Base-by-base conservation (phyloP, 2,113 vertebrate species). In the Neotragus pygmaeus region DNA sequence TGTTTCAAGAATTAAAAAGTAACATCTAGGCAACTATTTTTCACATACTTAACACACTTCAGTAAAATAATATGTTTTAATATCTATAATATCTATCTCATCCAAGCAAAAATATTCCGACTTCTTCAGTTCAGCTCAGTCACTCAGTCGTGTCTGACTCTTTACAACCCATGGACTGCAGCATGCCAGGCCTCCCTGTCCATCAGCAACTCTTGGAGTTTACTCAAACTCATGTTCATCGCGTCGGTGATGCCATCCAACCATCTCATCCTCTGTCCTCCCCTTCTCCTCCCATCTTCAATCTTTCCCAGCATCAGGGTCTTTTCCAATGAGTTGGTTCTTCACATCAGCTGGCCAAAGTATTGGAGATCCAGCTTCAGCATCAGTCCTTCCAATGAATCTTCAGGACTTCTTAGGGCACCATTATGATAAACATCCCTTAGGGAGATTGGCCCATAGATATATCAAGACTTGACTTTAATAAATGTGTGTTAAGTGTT, bases 1-100 rank as follows among this genome's bases (percentile, higher is more conserved):
- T 83, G 51, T 78, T 90, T 78, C 94, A 83, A 91, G 90, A 93
- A 93, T 93, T 92, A 82, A 97, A 93, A 96, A 78, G 17, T 92
- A 95, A 82, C 28, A 13, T 62, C 28, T n/a, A 95, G 78, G 25
- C 55, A 51, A 49, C 51, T 88, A 88, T 64, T 95, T 73, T 39
- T 83, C 58, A 90, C 36, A 45, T 36, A 81, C 2, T 75, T 95
- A 91, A 94, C 39, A 83, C 53, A 89, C 36, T 19, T 82, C 16
- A 84, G 75, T 96, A 96, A 97, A n/a, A n/a, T 91, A 87, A 58
- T 53, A 25, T 86, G 51, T 53, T 91, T 97, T 87, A 73, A 64
- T 85, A 85, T 83, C 43, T 97, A 27, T 66, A 91, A n/a, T n/a
- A n/a, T n/a, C n/a, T n/a, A n/a, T 78, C 83, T 95, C 47, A 83